A percentile compares a stretch with the other conserved stretches of the same genome.
phyloP scores from a whole-genome alignment of 2,888 invertebrate species.

The Microctonus hyperodae region DNA sequence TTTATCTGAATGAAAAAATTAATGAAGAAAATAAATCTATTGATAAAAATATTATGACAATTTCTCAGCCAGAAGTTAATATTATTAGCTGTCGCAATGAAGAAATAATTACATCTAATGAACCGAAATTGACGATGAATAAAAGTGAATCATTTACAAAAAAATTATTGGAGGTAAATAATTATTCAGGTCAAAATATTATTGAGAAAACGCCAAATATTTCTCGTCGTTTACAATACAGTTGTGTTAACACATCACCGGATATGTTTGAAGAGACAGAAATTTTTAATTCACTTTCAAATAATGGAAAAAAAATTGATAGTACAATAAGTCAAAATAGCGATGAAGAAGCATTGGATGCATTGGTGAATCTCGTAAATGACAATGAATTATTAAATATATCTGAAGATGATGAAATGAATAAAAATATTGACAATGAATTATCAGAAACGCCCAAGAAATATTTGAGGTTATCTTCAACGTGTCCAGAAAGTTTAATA shows the following conservation, averaged over 20 bases:
- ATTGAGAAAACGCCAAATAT: background rate
- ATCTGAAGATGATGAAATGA: background rate
- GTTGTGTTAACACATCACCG: slow-evolving; percentile 38
- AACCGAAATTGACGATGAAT: background rate
- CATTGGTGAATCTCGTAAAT: background rate
- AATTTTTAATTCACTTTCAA: background rate
- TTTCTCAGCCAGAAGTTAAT: background rate
- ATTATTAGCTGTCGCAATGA: background rate
- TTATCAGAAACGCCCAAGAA: background rate
- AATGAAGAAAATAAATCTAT: background rate
- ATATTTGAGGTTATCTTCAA: background rate
- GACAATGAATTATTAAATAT: slow-evolving; percentile 2
- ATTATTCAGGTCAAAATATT: slow-evolving; percentile 1
- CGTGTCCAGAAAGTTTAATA: slow-evolving; percentile 1
- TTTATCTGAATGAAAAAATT: slow-evolving; percentile 44
- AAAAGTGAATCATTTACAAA: background rate
- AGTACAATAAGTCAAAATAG: background rate
- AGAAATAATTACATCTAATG: background rate
- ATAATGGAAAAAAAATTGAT: background rate
- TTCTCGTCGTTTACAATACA: background rate
- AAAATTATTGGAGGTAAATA: background rate
- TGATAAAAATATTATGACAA: background rate
- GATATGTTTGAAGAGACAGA: slow-evolving; percentile 43
- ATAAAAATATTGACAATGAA: background rate
- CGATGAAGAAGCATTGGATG: background rate